Base-by-base conservation (phyloP, 2,888 invertebrate genomes). In the Frankliniella intonsa region DNA sequence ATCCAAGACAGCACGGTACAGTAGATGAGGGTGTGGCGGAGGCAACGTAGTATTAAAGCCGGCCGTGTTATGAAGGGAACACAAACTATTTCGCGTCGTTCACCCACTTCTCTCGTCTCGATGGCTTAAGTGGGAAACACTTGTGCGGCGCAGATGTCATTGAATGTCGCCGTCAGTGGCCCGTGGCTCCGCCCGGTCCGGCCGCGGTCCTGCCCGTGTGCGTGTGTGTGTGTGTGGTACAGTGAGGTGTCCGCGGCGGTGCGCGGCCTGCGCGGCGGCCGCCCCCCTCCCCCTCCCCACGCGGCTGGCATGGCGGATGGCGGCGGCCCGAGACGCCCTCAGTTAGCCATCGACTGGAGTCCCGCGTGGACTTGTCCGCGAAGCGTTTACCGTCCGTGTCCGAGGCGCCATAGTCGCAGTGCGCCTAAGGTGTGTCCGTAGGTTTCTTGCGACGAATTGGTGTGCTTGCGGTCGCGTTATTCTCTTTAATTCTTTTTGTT, bases 291-390 rank as follows among this genome's bases (percentile, higher is more conserved):
- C 55, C 62, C 62, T 19, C 62, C 62, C 17, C 62, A 62, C 62
- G 19, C n/a, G 19, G 17, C 62, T 14, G 17, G 62, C 62, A 62
- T 62, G 62, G 62, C 62, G 38, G 38, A 38, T 55, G 55, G 55
- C 55, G 55, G 55, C 55, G 19, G 38, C 38, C 55, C 25, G 69
- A 22, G 25, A 25, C 69, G n/a, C 69, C 69, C 12, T 76, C 69
- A 76, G 69, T 76, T 76, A 76, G 69, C 69, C 69, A 76, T 76
- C 69, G 69, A 76, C 69, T 76, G 69, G 69, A 76, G 69, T 76
- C 25, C 25, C 69, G 69, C 25, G 69, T 10, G 69, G 69, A 11
- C 69, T 25, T 19, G 17, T 62, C 19, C 62, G 62, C 62, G 62
- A 17, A 12, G 69, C 69, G 22, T 76, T 19, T 55, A 11, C 69